Percentiles rank a stretch among this genome's conserved stretches.
Evolutionary conservation across 2,113 vertebrate species (phyloP).

Genomic region (Corythaixoides concolor): DNA sequence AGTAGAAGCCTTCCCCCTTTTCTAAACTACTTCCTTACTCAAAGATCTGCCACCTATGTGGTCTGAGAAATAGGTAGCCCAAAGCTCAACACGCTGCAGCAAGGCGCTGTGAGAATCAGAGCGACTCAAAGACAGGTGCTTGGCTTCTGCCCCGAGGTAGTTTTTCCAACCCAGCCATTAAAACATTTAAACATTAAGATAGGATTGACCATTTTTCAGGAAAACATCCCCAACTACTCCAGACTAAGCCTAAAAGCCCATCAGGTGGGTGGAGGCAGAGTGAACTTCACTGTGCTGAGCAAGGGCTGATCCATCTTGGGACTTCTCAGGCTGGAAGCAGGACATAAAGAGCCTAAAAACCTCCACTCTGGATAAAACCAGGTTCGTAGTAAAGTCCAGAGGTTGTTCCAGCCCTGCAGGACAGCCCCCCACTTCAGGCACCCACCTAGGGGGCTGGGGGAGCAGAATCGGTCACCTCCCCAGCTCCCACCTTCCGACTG

Average conservation of each 20-base stretch:
- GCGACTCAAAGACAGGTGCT: background rate
- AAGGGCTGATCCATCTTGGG: background rate
- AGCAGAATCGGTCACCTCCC: background rate
- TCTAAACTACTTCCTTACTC: background rate
- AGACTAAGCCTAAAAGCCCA: rapidly evolving
- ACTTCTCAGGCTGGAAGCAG: rapidly evolving
- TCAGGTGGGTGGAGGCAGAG: rapidly evolving
- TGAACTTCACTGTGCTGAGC: background rate
- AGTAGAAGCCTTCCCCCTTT: background rate
- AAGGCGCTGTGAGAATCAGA: too few species aligned
- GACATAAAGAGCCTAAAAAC: background rate
- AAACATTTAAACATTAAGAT: background rate
- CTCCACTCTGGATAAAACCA: rapidly evolving
- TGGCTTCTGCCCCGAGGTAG: background rate
- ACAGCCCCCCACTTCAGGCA: too few species aligned
- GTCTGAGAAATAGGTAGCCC: background rate
- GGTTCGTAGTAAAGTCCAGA: background rate
- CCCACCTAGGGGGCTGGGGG: too few species aligned
- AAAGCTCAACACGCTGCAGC: rapidly evolving
- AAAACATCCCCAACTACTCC: background rate
- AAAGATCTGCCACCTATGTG: background rate
- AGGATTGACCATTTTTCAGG: background rate
- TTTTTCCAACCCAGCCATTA: background rate
- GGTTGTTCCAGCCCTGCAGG: background rate
- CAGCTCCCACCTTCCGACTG: background rate